These are phyloP conservation scores for Whitmania pigra DNA, from an alignment of 1,140 invertebrate genomes.

Conservation along the genomic window DNA sequence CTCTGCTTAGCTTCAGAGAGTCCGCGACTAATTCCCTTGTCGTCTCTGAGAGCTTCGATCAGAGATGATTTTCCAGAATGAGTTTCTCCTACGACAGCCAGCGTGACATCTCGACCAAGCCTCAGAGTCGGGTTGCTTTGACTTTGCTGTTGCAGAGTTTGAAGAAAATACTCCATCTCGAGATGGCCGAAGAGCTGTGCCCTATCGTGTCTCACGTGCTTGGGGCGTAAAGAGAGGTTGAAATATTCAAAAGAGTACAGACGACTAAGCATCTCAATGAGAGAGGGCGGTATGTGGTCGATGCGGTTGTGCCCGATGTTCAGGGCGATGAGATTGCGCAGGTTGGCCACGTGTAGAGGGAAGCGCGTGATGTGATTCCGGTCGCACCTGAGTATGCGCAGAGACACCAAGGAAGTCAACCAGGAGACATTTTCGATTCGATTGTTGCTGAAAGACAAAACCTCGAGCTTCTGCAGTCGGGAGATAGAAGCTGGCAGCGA, in stretches of 20 bases:
- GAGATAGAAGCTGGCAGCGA: constrained; percentile 22
- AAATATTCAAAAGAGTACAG: constrained; percentile 25
- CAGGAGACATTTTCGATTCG: constrained; percentile 25
- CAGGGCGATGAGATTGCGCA: constrained; percentile 21
- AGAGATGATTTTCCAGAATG: constrained; percentile 24
- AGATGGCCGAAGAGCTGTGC: constrained; percentile 21
- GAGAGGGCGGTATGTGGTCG: constrained; percentile 22
- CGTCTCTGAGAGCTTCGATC: constrained; percentile 23
- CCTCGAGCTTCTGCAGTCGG: constrained; percentile 16
- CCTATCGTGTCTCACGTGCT: constrained; percentile 19
- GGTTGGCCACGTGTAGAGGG: constrained; percentile 22
- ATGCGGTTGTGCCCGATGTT: constrained; percentile 25
- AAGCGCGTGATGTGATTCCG: constrained; percentile 24
- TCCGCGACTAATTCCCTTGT: constrained; percentile 18
- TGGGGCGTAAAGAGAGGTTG: constrained; percentile 24
- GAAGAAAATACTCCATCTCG: constrained; percentile 23
- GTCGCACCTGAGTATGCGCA: constrained; percentile 24
- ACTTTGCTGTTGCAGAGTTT: background rate
- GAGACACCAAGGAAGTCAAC: constrained; percentile 16
- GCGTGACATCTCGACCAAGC: constrained; percentile 17
- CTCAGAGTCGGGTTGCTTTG: background rate
- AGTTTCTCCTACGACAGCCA: constrained; percentile 25
- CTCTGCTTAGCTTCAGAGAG: background rate
- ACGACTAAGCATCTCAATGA: constrained; percentile 19
- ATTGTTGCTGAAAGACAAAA: constrained; percentile 25